A percentile compares a stretch with the other conserved stretches of the same genome.
phyloP scores from a whole-genome alignment of 2,888 invertebrate species.

The Sesia bembeciformis region DNA sequence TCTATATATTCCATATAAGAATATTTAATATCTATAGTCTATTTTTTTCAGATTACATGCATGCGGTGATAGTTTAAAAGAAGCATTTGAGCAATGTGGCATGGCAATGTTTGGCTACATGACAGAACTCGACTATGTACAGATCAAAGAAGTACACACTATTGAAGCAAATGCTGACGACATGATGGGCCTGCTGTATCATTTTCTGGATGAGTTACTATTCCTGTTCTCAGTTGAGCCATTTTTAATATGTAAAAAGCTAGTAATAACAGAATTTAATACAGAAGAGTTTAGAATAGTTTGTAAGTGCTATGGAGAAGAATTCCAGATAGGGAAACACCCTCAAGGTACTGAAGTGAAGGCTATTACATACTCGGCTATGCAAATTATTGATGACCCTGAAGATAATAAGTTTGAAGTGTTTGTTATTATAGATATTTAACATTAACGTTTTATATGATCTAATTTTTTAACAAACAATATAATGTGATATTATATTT shows the following conservation, averaged over 20 bases:
- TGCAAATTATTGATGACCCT: constrained; percentile 90
- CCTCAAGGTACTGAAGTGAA: constrained; percentile 99
- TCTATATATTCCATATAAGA: not conserved
- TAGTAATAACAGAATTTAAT: constrained; percentile 91
- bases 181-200: constrained; percentile 88
- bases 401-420: constrained; percentile 85
- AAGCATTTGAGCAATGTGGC: constrained; percentile 96
- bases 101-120: constrained; percentile 98
- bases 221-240: constrained; percentile 95
- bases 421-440: constrained; percentile 99
- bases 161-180: constrained; percentile 94
- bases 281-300: constrained; percentile 86
- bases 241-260: constrained; percentile 88
- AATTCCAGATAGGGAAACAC: constrained; percentile 93
- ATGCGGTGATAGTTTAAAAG: constrained; percentile 91
- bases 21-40: not conserved
- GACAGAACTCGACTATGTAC: constrained; percentile 91
- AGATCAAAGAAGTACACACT: constrained; percentile 83
- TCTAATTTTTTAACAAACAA: no score
- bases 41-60: constrained; percentile 83
- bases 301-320: constrained; percentile 92
- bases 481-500: no score
- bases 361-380: constrained; percentile 99
- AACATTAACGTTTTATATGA: constrained; percentile 8
- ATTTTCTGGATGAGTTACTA: constrained; percentile 95